Evolutionary conservation across 2,113 vertebrate species (phyloP), one percentile per base, ranked within the genome.

Genomic region (Polypterus bichir): DNA sequence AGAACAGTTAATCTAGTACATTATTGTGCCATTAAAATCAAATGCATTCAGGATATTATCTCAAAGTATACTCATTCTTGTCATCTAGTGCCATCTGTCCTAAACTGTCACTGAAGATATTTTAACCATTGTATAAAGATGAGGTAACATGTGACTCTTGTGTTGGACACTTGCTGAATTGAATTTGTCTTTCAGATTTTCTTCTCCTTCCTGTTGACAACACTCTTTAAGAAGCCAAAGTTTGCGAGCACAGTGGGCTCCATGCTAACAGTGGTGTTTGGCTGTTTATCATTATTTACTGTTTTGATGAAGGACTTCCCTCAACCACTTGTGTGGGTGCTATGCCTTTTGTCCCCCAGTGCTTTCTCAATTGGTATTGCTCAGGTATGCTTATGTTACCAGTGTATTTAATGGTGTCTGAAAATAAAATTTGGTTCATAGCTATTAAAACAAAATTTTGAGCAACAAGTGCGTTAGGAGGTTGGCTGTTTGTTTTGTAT

Each of bases 121-220:
- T n/a, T n/a, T n/a, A n/a, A n/a, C n/a, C n/a, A n/a, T n/a, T n/a
- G n/a, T n/a, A n/a, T n/a, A n/a, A n/a, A n/a, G n/a, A n/a, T n/a
- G n/a, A n/a, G n/a, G n/a, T n/a, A n/a, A n/a, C n/a, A n/a, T n/a
- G n/a, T n/a, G n/a, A n/a, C n/a, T n/a, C n/a, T n/a, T n/a, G n/a
- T n/a, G n/a, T n/a, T n/a, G n/a, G n/a, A n/a, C n/a, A n/a, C n/a
- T n/a, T n/a, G n/a, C n/a, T n/a, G n/a, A n/a, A n/a, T n/a, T n/a
- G n/a, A n/a, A n/a, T n/a, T n/a, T n/a, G n/a, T n/a, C n/a, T 64
- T 69, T 1, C 70, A 98, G 94, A 86, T 98, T 63, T 94, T 93
- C 69, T 98, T 97, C 81, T 94, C 96, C 44, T 91, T 98, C 74
- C 90, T 96, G 92, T 73, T 98, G 80, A 98, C 94, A 0, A 93